Evolutionary conservation across 2,113 vertebrate species (phyloP), one percentile per base, ranked within the genome.

Genomic region (Ochotona curzoniae): DNA sequence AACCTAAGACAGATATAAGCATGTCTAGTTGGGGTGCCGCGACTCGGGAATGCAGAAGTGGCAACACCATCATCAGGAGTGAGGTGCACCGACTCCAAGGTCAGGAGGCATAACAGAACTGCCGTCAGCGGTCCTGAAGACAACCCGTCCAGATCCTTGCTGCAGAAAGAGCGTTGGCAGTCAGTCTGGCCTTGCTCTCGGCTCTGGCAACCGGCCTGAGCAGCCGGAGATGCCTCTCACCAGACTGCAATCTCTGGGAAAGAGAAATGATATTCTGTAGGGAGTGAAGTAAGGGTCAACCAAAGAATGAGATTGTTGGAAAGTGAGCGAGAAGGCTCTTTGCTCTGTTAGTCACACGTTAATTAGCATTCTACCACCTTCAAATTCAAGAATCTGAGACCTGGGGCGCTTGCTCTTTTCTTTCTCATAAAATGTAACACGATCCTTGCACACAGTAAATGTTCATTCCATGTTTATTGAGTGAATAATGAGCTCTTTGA

Each of bases 231-330:
- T 75, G 73, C 64, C 30, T 61, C 57, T 38, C 35, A 81, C 10
- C 57, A 21, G n/a, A 69, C 78, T 64, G 69, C 28, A 90, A 63
- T 89, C 13, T 88, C 86, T 35, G 49, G 21, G 38, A 76, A 95
- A 85, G 30, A 90, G 63, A 93, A 87, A 44, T 67, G 17, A 63
- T 51, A 13, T 73, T 92, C 85, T 76, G 30, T 38, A 71, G 66
- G 35, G 26, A 89, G 70, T 86, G 61, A 79, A 79, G 74, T 44
- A 75, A 71, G 20, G 49, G n/a, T 76, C 35, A 89, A 66, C 30
- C 38, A 57, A 88, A 90, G 74, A 30, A 63, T 69, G 28, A 95
- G 67, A 88, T 21, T 81, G 69, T 83, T 64, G 4, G 66, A 92
- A 85, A 75, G 0, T 70, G 57, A 83, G 67, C 70, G 90, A 67